phyloP scores from a whole-genome alignment of 1,140 invertebrate genomes.

The Heliconius himera region DNA sequence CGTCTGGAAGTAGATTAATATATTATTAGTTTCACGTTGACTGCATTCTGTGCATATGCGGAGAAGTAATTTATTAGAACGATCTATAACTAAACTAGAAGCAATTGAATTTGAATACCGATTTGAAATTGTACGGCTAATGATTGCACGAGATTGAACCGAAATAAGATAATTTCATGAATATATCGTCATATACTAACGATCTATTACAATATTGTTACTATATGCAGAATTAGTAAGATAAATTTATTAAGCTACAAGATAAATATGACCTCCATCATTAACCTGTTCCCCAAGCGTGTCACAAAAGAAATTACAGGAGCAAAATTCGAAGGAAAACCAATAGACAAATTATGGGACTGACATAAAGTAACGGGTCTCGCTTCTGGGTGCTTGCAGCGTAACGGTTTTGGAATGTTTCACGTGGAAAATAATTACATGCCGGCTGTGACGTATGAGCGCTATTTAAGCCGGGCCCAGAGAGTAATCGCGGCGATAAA shows the following conservation, averaged over 20 bases:
- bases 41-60: constrained; percentile 4
- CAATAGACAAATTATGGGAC: constrained; percentile 68
- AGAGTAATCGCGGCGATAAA: constrained; percentile 77
- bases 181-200: background rate
- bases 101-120: constrained; percentile 9
- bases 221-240: background rate
- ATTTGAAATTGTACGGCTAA: constrained; percentile 11
- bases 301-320: constrained; percentile 47
- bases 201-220: background rate
- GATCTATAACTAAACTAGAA: background rate
- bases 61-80: constrained; percentile 17
- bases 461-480: constrained; percentile 73
- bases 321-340: constrained; percentile 50
- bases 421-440: constrained; percentile 78
- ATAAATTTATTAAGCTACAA: constrained; percentile 13
- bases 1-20: constrained; percentile 13
- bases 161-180: constrained; percentile 6
- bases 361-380: constrained; percentile 53
- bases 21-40: constrained; percentile 17
- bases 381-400: constrained; percentile 52
- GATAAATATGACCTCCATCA: constrained; percentile 33
- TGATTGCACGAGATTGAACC: constrained; percentile 7
- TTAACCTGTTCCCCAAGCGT: constrained; percentile 38
- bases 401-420: constrained; percentile 68
- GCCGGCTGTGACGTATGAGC: constrained; percentile 71